Evolutionary conservation across 2,113 vertebrate species (phyloP).

Genomic region (Vidua chalybeata): DNA sequence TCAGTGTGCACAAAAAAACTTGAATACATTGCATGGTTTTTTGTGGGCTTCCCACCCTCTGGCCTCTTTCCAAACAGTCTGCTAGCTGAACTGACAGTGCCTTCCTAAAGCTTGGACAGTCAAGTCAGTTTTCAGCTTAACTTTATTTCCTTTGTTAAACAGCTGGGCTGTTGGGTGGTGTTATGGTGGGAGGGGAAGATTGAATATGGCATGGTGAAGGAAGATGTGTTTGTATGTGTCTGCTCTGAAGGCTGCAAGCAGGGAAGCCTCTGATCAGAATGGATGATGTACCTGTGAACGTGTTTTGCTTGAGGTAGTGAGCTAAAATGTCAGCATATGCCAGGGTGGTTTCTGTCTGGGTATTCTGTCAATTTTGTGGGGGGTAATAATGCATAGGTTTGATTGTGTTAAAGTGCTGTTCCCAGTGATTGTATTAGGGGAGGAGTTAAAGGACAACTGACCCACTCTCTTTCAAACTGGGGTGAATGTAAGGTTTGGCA

Average conservation of each 20-base stretch:
- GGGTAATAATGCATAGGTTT: background rate
- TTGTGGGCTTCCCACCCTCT: background rate
- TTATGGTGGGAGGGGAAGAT: fast-evolving
- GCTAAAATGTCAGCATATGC: background rate
- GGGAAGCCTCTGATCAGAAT: background rate
- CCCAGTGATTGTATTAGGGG: background rate
- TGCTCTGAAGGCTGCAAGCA: background rate
- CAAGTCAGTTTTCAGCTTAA: background rate
- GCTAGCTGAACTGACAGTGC: background rate
- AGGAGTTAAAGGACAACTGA: background rate
- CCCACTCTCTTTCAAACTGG: background rate
- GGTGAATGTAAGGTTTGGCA: background rate
- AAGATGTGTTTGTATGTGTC: background rate
- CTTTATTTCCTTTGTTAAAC: background rate
- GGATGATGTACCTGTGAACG: background rate
- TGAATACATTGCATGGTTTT: background rate
- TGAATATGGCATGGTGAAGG: fast-evolving
- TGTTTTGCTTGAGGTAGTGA: background rate
- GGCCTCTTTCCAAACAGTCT: background rate
- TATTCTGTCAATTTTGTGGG: background rate
- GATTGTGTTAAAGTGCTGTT: background rate
- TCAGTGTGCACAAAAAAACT: background rate
- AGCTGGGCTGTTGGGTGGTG: background rate
- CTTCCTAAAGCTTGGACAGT: background rate
- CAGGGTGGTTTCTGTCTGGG: background rate